Evolutionary conservation across 2,888 invertebrate genomes (phyloP).

Genomic region (Philereme transversata): DNA sequence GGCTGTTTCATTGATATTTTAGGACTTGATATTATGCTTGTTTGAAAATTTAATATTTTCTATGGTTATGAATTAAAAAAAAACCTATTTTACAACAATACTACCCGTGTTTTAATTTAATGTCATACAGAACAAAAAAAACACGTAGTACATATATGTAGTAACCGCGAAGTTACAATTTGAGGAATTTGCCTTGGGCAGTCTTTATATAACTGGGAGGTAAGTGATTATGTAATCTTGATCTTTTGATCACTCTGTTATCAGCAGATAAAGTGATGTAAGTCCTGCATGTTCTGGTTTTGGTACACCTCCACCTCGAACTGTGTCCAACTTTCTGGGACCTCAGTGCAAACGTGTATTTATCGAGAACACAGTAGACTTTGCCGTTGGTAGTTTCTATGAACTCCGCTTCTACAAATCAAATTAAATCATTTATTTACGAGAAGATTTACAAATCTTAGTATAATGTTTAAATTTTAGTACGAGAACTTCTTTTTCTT

Average conservation of each 20-base stretch:
- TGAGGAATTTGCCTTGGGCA: background rate
- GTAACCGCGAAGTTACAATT: background rate
- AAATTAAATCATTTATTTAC: too few species aligned
- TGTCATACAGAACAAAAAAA: too few species aligned
- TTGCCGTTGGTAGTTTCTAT: slow-evolving; percentile 11
- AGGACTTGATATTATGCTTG: too few species aligned
- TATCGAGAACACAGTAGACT: slow-evolving; percentile 1
- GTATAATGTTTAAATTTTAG: too few species aligned
- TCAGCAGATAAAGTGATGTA: slow-evolving; percentile 3
- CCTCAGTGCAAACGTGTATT: slow-evolving; percentile 1
- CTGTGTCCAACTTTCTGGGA: background rate
- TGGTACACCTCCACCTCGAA: slow-evolving; percentile 7
- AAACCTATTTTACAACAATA: too few species aligned
- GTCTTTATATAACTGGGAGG: background rate
- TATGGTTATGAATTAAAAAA: too few species aligned
- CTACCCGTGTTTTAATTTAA: too few species aligned
- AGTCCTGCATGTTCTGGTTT: slow-evolving; percentile 1
- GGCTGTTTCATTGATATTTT: too few species aligned
- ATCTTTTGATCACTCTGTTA: slow-evolving; percentile 1
- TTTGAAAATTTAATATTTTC: too few species aligned
- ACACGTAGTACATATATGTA: too few species aligned
- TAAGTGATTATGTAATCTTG: slow-evolving; percentile 2
- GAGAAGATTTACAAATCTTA: too few species aligned
- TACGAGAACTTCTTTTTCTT: too few species aligned
- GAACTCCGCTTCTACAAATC: background rate